Conservation (phyloP, 2,888 invertebrate genomes). For the Drosophila mayaguana region DNA sequence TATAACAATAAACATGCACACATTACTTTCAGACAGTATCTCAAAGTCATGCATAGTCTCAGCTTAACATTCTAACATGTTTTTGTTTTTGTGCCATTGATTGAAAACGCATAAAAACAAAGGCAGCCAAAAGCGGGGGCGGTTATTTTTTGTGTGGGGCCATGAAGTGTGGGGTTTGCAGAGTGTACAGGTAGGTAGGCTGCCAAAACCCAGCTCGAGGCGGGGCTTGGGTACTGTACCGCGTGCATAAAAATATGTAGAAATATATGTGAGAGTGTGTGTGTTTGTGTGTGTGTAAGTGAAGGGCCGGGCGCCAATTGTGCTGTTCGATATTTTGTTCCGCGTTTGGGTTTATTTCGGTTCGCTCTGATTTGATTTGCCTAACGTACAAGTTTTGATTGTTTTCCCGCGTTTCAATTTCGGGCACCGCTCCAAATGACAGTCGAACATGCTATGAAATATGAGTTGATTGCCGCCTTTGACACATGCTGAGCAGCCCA, state of each 20-base stretch:
- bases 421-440: constrained; percentile 58
- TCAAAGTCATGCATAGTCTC: not conserved
- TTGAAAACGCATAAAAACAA: constrained; percentile 80
- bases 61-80: not conserved
- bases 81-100: constrained; percentile 60
- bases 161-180: not conserved
- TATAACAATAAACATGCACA: too few species aligned
- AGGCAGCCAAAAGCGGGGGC: constrained; percentile 27
- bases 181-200: constrained; percentile 7
- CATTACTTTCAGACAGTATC: not conserved
- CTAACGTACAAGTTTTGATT: constrained; percentile 71
- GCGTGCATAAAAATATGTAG: constrained; percentile 14
- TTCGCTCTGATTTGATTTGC: constrained; percentile 26
- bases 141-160: not conserved
- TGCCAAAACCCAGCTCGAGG: constrained; percentile 1
- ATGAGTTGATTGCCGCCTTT: constrained; percentile 70
- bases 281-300: constrained; percentile 18
- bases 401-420: constrained; percentile 77
- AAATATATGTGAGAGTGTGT: not conserved
- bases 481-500: constrained; percentile 28
- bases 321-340: constrained; percentile 41
- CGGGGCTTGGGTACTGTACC: not conserved
- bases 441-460: constrained; percentile 75
- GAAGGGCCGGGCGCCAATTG: constrained; percentile 26
- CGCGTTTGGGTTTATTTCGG: constrained; percentile 20